Base-by-base conservation (phyloP, 2,888 invertebrate genomes). In the Leucophora obtusa region DNA sequence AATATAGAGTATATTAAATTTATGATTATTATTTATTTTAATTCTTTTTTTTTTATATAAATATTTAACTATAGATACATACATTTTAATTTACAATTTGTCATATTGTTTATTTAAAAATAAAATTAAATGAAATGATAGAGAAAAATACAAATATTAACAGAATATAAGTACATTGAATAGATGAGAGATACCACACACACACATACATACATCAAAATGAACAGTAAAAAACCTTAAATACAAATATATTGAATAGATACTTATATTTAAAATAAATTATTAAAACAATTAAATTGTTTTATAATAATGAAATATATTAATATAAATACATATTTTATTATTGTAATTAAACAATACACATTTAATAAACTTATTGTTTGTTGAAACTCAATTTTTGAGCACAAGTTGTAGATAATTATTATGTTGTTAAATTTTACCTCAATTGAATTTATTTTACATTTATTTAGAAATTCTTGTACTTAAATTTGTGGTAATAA, bases 51-150 rank as follows among this genome's bases (percentile, higher is more conserved):
- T 47, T 68, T 75, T 62, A 62, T 68, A 47, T 75, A 21, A 68
- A 47, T 69, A 75, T 69, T 75, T 75, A 69, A 62, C 69, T 75
- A 75, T 43, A 68, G 33, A 33, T 75, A 77, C 77, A 77, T 65
- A 71, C 59, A 77, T 58, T 77, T 71, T 54, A 47, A 77, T 77
- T 47, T 77, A 77, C 77, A 77, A 47, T 53, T 77, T 71, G 59
- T 66, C 65, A 77, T 65, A n/a, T 38, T 38, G 4, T 28, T 28
- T 14, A 38, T 14, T 38, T 14, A 10, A 10, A 35, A 35, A 5
- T 35, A 14, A 43, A 7, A 43, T 43, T 2, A 43, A 43, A 6
- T 47, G 2, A 47, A 47, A 47, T 47, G 43, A 47, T 47, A 47
- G n/a, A 47, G 43, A 47, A 47, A 43, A 11, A 43, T 43, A 43